These are phyloP conservation scores for Peromyscus leucopus DNA, from an alignment of 2,113 vertebrate genomes.

Conservation along the genomic window DNA sequence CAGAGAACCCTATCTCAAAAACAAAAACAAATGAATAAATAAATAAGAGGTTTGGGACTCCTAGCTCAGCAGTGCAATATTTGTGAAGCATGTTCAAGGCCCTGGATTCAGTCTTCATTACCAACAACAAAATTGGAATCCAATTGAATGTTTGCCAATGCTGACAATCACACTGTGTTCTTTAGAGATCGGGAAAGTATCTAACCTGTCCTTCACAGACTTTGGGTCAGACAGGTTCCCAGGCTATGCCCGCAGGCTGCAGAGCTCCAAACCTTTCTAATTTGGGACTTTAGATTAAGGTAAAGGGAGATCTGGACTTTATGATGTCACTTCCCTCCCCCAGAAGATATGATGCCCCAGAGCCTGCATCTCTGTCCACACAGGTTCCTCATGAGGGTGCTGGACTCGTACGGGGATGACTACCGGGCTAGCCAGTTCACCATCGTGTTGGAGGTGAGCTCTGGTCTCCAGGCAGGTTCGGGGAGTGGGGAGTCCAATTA, in stretches of 20 bases:
- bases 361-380: background rate
- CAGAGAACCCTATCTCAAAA: background rate
- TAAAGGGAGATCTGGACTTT: background rate
- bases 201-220: background rate
- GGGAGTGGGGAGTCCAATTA: fast-evolving
- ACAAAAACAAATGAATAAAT: background rate
- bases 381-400: constrained; percentile 94
- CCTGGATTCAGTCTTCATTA: background rate
- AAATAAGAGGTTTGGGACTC: background rate
- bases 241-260: background rate
- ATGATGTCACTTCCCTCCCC: background rate
- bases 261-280: background rate
- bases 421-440: constrained; percentile 92
- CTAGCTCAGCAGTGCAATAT: background rate
- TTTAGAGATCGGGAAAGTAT: fast-evolving
- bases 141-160: background rate
- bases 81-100: background rate
- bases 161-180: fast-evolving
- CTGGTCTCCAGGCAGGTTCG: fast-evolving
- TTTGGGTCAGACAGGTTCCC: background rate
- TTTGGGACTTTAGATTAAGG: background rate
- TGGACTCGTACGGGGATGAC: constrained; percentile 93
- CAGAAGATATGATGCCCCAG: fast-evolving
- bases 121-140: background rate
- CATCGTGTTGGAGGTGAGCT: constrained; percentile 91